Evolutionary conservation across 2,797 vertebrate genomes (phyloP), one percentile per base, ranked within the genome.

Genomic region (Centropyge bicolor): DNA sequence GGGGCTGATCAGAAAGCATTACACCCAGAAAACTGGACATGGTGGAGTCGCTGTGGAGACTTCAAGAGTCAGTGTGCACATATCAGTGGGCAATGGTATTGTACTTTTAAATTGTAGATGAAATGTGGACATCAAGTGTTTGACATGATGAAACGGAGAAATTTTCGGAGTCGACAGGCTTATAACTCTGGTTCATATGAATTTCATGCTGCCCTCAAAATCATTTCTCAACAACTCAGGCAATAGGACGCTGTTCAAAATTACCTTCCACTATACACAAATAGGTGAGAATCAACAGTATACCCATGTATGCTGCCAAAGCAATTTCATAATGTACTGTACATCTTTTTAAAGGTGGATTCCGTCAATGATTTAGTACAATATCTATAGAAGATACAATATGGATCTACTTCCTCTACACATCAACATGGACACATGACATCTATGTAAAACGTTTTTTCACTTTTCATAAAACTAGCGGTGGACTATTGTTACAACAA

Each of bases 391-490:
- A 96, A 93, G 95, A 96, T 93, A 95, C 95, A 92, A 95, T 94
- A 95, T 93, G 96, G 94, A 94, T 87, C 95, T 92, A 94, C 94
- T 89, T 96, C 89, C 88, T 95, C 96, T 98, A 97, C 95, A 97
- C 96, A 96, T 82, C 89, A 84, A 97, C 95, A 95, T 96, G 94
- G 96, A 96, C 96, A 97, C 95, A 91, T 95, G 95, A 97, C 96
- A 93, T 94, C 94, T 94, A 94, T 92, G 94, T 93, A 95, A 97
- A 96, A 96, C 92, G 83, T 88, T 84, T 45, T 72, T 93, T 94
- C 95, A 88, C 93, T 91, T 94, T 92, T 93, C 91, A 94, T 87
- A 80, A 95, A 95, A 95, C 96, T 94, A 97, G 95, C 94, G 88
- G 92, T 94, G 90, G 86, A 92, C 94, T 92, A 92, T 91, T 91